These are phyloP conservation scores for Unio delphinus DNA, from an alignment of 2,888 invertebrate species.

Conservation along the genomic window DNA sequence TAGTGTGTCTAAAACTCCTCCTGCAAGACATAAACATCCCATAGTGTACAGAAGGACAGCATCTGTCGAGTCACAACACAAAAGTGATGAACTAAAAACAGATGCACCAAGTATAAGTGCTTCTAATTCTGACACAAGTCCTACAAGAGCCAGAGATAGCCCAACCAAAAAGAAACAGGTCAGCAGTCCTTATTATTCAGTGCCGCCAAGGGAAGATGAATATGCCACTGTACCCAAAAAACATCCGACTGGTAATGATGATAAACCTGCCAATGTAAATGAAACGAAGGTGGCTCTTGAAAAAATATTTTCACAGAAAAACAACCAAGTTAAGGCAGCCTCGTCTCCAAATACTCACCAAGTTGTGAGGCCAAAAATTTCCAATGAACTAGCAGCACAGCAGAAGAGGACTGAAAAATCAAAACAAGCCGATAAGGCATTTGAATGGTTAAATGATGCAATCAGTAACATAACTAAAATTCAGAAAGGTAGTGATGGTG, in stretches of 20 bases:
- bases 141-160: too few relatives aligned
- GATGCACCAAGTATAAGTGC: too few relatives aligned
- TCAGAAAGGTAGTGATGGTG: conserved; percentile 23
- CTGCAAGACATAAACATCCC: conserved; percentile 33
- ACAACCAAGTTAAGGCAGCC: not conserved
- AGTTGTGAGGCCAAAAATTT: not conserved
- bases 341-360: conserved; percentile 3
- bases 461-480: conserved; percentile 52
- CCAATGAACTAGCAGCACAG: conserved; percentile 3
- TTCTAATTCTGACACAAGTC: too few relatives aligned
- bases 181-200: too few relatives aligned
- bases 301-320: conserved; percentile 23
- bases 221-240: too few relatives aligned
- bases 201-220: too few relatives aligned
- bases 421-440: conserved; percentile 64
- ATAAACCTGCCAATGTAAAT: conserved; percentile 10
- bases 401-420: conserved; percentile 13
- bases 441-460: conserved; percentile 72
- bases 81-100: conserved; percentile 8
- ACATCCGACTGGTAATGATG: too few relatives aligned
- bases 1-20: conserved; percentile 17
- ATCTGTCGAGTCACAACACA: conserved; percentile 33
- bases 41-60: conserved; percentile 34
- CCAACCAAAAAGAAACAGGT: too few relatives aligned
- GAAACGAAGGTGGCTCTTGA: conserved; percentile 25